Conservation (phyloP, 2,888 invertebrate species). For the Lamellibrachia satsuma region DNA sequence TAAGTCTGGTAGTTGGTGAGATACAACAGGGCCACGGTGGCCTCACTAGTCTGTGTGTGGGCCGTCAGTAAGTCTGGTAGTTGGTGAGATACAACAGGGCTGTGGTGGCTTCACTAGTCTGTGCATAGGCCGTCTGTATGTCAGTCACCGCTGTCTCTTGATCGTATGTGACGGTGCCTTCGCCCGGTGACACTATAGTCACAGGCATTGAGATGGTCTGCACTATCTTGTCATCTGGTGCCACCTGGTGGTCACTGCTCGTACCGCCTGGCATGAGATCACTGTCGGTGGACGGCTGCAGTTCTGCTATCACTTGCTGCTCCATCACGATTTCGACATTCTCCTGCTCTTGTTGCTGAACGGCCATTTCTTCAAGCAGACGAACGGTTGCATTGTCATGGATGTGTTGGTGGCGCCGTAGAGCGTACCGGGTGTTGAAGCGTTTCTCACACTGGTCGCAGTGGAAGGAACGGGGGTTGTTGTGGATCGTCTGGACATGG, state of each 20-base stretch:
- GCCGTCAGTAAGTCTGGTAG: slow-evolving; percentile 19
- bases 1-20: too few species aligned
- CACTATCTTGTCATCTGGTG: slow-evolving; percentile 12
- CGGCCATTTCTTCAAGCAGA: background rate
- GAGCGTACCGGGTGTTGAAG: slow-evolving; percentile 66
- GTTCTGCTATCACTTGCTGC: slow-evolving; percentile 1
- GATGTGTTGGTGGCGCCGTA: slow-evolving; percentile 55
- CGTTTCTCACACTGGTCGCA: slow-evolving; percentile 62
- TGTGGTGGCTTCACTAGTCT: slow-evolving; percentile 27
- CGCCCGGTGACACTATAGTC: background rate
- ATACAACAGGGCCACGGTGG: too few species aligned
- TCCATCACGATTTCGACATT: background rate
- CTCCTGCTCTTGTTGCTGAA: background rate
- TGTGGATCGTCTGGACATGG: slow-evolving; percentile 65
- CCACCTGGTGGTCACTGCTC: background rate
- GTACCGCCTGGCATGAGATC: background rate
- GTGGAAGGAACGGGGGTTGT: slow-evolving; percentile 61
- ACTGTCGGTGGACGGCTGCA: background rate
- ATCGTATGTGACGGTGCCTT: background rate
- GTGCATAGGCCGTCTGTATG: slow-evolving; percentile 29
- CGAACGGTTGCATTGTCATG: background rate
- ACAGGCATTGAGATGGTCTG: background rate
- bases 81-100: slow-evolving; percentile 28
- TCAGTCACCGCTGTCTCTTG: background rate
- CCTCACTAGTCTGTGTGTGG: too few species aligned